Evolutionary conservation across 1,140 invertebrate genomes (phyloP).

Genomic region (Brachionus paranguensis): DNA sequence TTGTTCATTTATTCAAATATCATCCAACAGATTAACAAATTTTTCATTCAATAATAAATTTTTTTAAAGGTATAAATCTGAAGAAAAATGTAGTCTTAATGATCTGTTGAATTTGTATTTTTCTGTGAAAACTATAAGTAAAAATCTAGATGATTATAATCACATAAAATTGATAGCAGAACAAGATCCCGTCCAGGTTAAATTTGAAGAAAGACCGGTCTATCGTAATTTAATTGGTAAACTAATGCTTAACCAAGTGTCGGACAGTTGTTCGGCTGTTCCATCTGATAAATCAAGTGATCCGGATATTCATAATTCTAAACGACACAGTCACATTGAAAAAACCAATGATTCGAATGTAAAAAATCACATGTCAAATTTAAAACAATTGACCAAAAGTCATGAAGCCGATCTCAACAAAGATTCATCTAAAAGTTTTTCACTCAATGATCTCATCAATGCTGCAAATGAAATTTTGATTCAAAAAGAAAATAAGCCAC

Average conservation of each 20-base stretch:
- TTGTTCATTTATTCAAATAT: no score
- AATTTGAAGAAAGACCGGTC: conserved; percentile 13
- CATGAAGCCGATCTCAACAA: background rate
- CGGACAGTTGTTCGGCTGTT: background rate
- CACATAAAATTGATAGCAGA: conserved; percentile 24
- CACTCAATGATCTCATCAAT: conserved; percentile 1
- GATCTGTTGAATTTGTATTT: conserved; percentile 27
- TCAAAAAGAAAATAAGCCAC: background rate
- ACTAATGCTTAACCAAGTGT: background rate
- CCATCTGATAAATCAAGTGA: background rate
- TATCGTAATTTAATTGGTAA: conserved; percentile 27
- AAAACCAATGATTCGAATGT: background rate
- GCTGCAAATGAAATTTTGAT: background rate
- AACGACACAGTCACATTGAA: background rate
- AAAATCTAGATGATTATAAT: conserved; percentile 23
- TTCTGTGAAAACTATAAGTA: conserved; percentile 23
- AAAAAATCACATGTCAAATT: background rate
- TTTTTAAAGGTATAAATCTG: conserved; percentile 3
- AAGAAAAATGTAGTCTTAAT: conserved; percentile 33
- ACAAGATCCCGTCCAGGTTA: conserved; percentile 17
- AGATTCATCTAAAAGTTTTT: conserved; percentile 3
- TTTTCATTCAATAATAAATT: background rate
- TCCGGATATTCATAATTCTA: background rate
- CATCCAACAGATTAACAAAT: no score
- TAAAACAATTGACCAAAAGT: background rate